phyloP scores from a whole-genome alignment of 2,113 vertebrate genomes.

The Phrynosoma platyrhinos region DNA sequence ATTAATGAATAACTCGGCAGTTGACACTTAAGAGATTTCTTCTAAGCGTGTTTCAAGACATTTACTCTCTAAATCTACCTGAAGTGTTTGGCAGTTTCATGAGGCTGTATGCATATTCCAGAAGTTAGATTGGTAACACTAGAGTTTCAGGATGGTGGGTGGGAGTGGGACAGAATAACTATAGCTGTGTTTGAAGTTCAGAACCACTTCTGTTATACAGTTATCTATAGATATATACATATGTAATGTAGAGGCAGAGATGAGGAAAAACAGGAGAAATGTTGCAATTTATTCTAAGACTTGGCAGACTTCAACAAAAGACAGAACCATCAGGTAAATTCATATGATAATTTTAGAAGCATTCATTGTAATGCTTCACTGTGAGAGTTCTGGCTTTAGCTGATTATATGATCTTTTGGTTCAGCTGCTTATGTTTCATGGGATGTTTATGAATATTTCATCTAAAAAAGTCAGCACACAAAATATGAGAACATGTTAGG shows the following conservation, averaged over 20 bases:
- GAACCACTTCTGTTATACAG: not conserved
- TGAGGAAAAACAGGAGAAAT: not conserved
- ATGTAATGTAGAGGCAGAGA: not conserved
- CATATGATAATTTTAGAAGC: not conserved
- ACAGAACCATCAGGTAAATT: not conserved
- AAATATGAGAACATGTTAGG: not conserved
- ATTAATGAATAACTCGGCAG: not conserved
- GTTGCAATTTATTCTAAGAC: not conserved
- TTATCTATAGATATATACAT: not conserved
- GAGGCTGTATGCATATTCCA: not conserved
- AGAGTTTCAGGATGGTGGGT: not conserved
- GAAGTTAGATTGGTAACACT: not conserved
- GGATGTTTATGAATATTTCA: not conserved
- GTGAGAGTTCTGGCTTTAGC: not conserved
- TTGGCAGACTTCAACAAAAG: not conserved
- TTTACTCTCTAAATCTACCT: not conserved
- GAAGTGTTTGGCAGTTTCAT: not conserved
- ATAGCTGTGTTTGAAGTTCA: not conserved
- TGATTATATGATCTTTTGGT: not conserved
- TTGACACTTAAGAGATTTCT: not conserved
- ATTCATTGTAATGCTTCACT: too few species aligned
- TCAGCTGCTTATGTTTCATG: not conserved
- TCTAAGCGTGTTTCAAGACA: not conserved
- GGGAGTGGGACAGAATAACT: too few species aligned
- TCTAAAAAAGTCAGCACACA: not conserved